These are phyloP conservation scores for Coenonympha glycerion DNA, from an alignment of 2,888 invertebrate genomes.

Conservation along the genomic window DNA sequence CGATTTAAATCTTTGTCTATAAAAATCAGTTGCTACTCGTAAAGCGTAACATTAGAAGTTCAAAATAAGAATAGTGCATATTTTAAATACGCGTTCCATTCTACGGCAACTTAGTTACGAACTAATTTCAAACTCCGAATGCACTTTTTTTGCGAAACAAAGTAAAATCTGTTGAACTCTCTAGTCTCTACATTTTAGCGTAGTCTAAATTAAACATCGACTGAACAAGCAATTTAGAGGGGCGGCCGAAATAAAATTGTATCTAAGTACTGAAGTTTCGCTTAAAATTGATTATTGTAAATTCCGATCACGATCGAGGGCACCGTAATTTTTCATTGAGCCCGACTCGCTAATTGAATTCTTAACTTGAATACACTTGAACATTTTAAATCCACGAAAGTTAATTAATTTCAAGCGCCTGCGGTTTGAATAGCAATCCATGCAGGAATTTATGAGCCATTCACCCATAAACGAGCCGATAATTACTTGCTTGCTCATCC, in stretches of 20 bases:
- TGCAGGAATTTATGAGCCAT: slow-evolving; percentile 20
- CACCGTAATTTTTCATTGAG: slow-evolving; percentile 14
- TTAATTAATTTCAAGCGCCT: slow-evolving; percentile 49
- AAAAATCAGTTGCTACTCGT: too few species aligned
- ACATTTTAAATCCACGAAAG: slow-evolving; percentile 46
- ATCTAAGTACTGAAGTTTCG: slow-evolving; percentile 6
- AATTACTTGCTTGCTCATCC: slow-evolving; percentile 11
- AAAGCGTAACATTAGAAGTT: slow-evolving; percentile 5
- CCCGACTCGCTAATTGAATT: slow-evolving; percentile 46
- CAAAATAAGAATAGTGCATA: not conserved
- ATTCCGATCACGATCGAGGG: slow-evolving; percentile 10
- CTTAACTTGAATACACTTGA: slow-evolving; percentile 46
- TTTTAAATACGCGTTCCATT: slow-evolving; percentile 1
- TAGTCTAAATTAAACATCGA: not conserved
- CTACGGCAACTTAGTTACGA: not conserved
- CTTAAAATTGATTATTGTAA: slow-evolving; percentile 10
- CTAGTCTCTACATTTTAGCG: too few species aligned
- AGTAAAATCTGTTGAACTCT: slow-evolving; percentile 4
- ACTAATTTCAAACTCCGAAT: slow-evolving; percentile 1
- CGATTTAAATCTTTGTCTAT: too few species aligned
- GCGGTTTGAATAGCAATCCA: slow-evolving; percentile 28
- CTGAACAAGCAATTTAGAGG: slow-evolving; percentile 4
- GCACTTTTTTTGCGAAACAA: not conserved
- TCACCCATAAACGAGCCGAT: slow-evolving; percentile 18
- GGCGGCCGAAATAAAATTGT: slow-evolving; percentile 8